Percentiles rank a stretch among this genome's conserved stretches.
phyloP scores from a whole-genome alignment of 2,113 vertebrate genomes.

The Tympanuchus pallidicinctus region DNA sequence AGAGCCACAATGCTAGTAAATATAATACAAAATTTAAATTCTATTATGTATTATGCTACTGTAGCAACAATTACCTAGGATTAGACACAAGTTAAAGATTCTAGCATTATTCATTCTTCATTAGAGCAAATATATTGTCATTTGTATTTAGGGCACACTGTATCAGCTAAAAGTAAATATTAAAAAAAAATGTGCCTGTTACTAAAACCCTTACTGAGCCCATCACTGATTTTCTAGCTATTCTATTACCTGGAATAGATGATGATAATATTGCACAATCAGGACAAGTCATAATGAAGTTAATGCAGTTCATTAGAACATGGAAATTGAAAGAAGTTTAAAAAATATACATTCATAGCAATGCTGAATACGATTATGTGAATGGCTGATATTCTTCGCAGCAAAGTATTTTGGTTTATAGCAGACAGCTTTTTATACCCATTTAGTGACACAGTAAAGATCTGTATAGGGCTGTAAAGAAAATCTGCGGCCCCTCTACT shows the following conservation, averaged over 20 bases:
- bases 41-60: not conserved
- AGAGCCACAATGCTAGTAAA: not conserved
- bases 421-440: not conserved
- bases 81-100: not conserved
- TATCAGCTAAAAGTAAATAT: not conserved
- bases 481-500: not conserved
- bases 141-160: not conserved
- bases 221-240: not conserved
- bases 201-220: not conserved
- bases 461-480: not conserved
- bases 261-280: not conserved
- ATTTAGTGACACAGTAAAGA: not conserved
- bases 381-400: not conserved
- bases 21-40: not conserved
- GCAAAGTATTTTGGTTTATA: not conserved
- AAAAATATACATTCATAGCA: not conserved
- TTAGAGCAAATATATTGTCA: not conserved
- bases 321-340: not conserved
- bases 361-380: not conserved
- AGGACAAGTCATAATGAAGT: not conserved
- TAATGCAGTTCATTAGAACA: not conserved
- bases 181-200: not conserved
- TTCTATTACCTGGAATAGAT: not conserved
- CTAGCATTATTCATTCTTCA: not conserved
- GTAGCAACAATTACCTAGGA: not conserved